Percentiles rank a stretch among this genome's conserved stretches.
These are phyloP conservation scores for Callaeas wilsoni DNA, from an alignment of 2,113 vertebrate species.

Conservation along the genomic window DNA sequence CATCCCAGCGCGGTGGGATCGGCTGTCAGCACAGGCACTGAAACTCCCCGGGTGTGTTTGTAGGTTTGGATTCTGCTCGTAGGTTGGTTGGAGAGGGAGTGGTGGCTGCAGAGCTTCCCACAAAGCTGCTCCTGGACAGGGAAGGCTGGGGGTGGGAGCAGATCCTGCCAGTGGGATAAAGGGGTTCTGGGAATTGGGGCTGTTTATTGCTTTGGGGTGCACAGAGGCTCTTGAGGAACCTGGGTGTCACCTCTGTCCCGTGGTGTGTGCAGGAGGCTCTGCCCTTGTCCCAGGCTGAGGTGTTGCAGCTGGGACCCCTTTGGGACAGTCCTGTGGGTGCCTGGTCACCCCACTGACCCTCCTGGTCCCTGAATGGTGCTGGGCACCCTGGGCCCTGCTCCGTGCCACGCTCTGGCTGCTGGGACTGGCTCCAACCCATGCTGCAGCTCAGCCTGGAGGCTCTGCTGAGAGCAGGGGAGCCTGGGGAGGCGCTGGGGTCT, in stretches of 20 bases:
- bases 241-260: background rate
- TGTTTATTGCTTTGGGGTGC: background rate
- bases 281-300: background rate
- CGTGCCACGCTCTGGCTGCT: accelerated
- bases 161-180: background rate
- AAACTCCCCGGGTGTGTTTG: background rate
- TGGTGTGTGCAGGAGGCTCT: background rate
- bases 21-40: background rate
- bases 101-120: background rate
- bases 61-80: accelerated
- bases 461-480: background rate
- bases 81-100: background rate
- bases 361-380: accelerated
- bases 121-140: background rate
- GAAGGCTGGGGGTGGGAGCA: background rate
- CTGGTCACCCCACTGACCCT: background rate
- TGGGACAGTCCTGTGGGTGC: background rate
- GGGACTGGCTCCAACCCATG: accelerated
- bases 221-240: background rate
- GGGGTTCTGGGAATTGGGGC: background rate
- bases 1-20: accelerated
- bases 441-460: background rate
- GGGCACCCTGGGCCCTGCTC: background rate
- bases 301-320: background rate
- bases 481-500: accelerated